Evolutionary conservation across 1,140 invertebrate genomes (phyloP), one percentile per base, ranked within the genome.

Genomic region (Colletes gigas): DNA sequence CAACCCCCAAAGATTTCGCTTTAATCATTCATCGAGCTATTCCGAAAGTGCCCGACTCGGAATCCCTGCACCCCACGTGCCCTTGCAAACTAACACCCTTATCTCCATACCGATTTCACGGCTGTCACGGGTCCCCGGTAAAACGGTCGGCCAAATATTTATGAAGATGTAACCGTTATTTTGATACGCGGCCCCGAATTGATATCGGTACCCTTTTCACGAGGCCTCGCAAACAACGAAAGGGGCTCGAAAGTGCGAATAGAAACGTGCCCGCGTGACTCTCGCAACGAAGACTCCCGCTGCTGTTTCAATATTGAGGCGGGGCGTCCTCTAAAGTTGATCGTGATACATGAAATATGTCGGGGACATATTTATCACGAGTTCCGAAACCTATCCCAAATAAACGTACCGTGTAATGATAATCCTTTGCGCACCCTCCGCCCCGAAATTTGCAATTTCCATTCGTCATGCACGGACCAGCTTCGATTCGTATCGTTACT

Each of bases 111-210:
- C 82, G 91, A 93, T 92, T 92, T 92, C 89, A 92, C 90, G 91
- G 86, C 81, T 90, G 88, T 92, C 89, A 75, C 80, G 67, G 52
- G 17, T 57, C 71, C 78, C 62, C 69, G 83, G 78, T 89, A 88
- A 89, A 89, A 90, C 78, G 68, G 47, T 50, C 83, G 87, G 66
- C 78, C 90, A 92, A 93, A 93, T 93, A 93, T 93, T 93, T 92
- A 93, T 93, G 90, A 93, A 93, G 92, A 93, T 92, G 92, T 93
- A 93, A 93, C 88, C 90, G 89, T 92, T 93, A 93, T 93, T 93
- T 92, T 92, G 92, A 93, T 93, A 93, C 92, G 92, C 91, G 90
- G 87, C 86, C 80, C 85, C 82, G 86, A 90, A 90, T 89, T 84
- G 90, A 88, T 82, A 88, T 83, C 88, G 83, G 85, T 72, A 78